Evolutionary conservation across 2,888 invertebrate species (phyloP).

Genomic region (Heliconius hortense): DNA sequence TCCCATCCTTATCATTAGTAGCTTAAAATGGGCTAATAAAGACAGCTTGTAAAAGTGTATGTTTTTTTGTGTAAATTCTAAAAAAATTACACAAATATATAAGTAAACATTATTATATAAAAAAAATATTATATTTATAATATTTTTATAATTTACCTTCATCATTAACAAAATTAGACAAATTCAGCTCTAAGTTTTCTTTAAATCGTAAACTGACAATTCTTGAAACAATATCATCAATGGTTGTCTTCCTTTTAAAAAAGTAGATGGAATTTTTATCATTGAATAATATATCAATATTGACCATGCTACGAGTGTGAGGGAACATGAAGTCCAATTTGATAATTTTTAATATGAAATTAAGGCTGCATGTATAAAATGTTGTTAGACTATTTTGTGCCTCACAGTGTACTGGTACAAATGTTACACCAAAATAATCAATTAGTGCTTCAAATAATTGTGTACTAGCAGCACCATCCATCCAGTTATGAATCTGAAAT

Average conservation of each 20-base stretch:
- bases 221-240: conserved; percentile 62
- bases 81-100: conserved; percentile 42
- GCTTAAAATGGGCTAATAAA: conserved; percentile 63
- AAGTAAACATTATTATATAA: background rate
- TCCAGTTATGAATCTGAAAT: conserved; percentile 68
- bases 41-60: conserved; percentile 65
- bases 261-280: conserved; percentile 63
- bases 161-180: conserved; percentile 67
- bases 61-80: conserved; percentile 65
- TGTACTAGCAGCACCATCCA: conserved; percentile 48
- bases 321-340: conserved; percentile 70
- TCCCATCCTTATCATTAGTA: conserved; percentile 72
- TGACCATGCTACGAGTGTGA: conserved; percentile 62
- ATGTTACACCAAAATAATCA: conserved; percentile 54
- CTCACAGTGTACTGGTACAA: conserved; percentile 61
- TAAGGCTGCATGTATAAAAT: conserved; percentile 67
- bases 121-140: background rate
- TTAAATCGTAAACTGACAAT: conserved; percentile 61
- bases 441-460: conserved; percentile 60
- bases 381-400: conserved; percentile 54
- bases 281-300: conserved; percentile 66
- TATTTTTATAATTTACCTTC: conserved; percentile 52
- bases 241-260: conserved; percentile 55
- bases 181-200: conserved; percentile 61
- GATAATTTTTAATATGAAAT: conserved; percentile 60